Percentiles rank a stretch among this genome's conserved stretches.
Evolutionary conservation across 2,888 invertebrate species (phyloP).

Genomic region (Prenolepis imparis): DNA sequence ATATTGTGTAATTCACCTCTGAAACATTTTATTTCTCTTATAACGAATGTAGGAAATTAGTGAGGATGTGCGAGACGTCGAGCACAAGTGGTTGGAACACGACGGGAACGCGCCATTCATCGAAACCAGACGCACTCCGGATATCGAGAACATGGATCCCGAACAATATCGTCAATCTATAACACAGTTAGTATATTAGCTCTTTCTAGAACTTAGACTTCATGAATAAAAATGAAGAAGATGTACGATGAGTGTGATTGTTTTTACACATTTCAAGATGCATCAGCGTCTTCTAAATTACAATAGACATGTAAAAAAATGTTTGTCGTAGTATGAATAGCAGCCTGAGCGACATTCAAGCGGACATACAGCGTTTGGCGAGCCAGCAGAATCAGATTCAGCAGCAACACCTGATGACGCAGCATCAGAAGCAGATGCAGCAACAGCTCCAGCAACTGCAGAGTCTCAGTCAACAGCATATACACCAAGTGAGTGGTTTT

Average conservation of each 20-base stretch:
- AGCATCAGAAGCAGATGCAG: conserved; percentile 88
- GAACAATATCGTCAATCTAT: conserved; percentile 94
- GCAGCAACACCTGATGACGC: conserved; percentile 88
- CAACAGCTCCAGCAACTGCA: conserved; percentile 88
- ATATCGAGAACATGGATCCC: conserved; percentile 93
- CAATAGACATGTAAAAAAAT: background rate
- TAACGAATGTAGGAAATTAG: conserved; percentile 87
- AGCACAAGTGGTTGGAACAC: conserved; percentile 90
- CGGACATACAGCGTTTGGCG: conserved; percentile 96
- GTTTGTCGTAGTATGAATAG: conserved; percentile 92
- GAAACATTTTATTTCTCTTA: conserved; percentile 32
- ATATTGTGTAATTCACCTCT: conserved; percentile 21
- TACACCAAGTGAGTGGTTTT: conserved; percentile 77
- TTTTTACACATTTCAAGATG: background rate
- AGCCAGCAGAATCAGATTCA: conserved; percentile 93
- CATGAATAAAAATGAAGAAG: background rate
- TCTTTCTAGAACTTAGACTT: background rate
- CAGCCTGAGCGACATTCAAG: conserved; percentile 97
- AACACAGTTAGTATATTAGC: conserved; percentile 90
- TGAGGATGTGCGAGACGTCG: conserved; percentile 88
- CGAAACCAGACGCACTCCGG: conserved; percentile 91
- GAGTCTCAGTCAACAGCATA: conserved; percentile 84
- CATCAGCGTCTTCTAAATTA: background rate
- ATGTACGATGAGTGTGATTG: background rate
- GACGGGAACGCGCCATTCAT: conserved; percentile 88